Percentiles rank a stretch among this genome's conserved stretches.
Conservation (phyloP, 2,113 vertebrate species). For the Carlito syrichta region DNA sequence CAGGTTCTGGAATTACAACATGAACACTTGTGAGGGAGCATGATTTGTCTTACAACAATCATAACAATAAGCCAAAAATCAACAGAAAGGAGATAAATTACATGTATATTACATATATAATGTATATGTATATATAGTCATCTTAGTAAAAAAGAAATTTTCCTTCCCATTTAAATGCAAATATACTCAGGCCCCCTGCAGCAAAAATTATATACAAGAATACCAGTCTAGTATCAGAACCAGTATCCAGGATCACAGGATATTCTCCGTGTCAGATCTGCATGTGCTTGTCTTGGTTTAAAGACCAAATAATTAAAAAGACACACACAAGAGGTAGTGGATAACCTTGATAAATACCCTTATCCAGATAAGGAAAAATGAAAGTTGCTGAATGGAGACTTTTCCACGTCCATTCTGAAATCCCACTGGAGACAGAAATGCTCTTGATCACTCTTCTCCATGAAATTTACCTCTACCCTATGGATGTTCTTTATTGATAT, state of each 20-base stretch:
- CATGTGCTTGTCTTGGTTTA: not conserved
- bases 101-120: too few relatives aligned
- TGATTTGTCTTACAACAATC: not conserved
- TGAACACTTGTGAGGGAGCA: not conserved
- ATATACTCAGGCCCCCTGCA: fast-evolving
- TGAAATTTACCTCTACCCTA: not conserved
- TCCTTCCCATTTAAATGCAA: not conserved
- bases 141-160: not conserved
- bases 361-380: not conserved
- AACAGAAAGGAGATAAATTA: too few relatives aligned
- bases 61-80: not conserved
- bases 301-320: not conserved
- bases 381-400: not conserved
- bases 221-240: not conserved
- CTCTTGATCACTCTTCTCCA: too few relatives aligned
- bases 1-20: not conserved
- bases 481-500: not conserved
- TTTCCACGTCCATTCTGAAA: fast-evolving
- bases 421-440: not conserved
- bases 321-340: not conserved
- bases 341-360: not conserved
- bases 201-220: not conserved
- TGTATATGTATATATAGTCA: not conserved
- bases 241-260: not conserved
- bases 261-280: not conserved